Conservation (phyloP, 2,888 invertebrate species). For the Plusia festucae region DNA sequence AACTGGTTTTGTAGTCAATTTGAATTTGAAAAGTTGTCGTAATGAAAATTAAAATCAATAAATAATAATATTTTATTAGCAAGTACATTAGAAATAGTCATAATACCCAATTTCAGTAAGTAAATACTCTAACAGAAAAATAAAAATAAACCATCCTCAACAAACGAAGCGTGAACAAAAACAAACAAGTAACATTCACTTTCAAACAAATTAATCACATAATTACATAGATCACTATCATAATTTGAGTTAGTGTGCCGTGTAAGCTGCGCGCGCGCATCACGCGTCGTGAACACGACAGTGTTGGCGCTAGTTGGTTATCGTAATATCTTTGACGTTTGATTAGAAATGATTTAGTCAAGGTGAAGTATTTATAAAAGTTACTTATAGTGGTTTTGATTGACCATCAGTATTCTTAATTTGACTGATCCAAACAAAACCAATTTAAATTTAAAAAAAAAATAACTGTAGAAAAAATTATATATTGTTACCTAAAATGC, state of each 20-base stretch:
- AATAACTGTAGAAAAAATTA: too few relatives aligned
- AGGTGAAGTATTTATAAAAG: background rate
- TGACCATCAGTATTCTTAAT: background rate
- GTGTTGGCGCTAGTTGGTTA: slow-evolving; percentile 16
- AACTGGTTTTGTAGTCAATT: too few relatives aligned
- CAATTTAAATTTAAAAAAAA: too few relatives aligned
- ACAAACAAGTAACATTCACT: slow-evolving; percentile 28
- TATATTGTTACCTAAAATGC: too few relatives aligned
- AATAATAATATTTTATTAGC: too few relatives aligned
- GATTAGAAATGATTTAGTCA: background rate
- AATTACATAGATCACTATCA: slow-evolving; percentile 48
- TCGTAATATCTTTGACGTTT: background rate
- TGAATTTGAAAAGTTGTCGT: too few relatives aligned
- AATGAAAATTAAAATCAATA: too few relatives aligned
- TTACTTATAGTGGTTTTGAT: background rate
- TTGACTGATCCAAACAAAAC: too few relatives aligned
- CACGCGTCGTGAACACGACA: slow-evolving; percentile 40
- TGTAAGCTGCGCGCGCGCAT: slow-evolving; percentile 39
- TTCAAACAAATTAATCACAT: slow-evolving; percentile 40
- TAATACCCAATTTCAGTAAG: background rate
- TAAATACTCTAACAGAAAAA: background rate
- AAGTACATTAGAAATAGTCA: background rate
- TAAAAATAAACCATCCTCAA: background rate
- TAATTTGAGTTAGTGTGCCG: slow-evolving; percentile 30
- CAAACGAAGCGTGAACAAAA: slow-evolving; percentile 12